Conservation (phyloP, 2,797 vertebrate species). For the Mus minutoides region DNA sequence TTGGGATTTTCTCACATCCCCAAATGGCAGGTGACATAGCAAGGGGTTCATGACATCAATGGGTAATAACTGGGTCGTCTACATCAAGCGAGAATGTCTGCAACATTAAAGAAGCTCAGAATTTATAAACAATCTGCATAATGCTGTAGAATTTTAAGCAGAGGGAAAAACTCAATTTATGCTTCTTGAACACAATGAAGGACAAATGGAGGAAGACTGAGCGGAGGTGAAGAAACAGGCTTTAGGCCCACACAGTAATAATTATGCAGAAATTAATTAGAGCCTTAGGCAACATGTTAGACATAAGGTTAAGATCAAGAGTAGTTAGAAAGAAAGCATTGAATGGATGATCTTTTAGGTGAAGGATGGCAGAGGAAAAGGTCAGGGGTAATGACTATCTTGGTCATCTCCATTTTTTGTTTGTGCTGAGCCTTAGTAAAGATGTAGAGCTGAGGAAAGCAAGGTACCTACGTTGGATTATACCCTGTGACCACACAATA, state of each 20-base stretch:
- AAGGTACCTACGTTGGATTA: not conserved
- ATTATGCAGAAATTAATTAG: slow-evolving; percentile 62
- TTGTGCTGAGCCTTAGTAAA: not conserved
- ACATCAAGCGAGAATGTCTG: not conserved
- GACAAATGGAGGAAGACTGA: slow-evolving; percentile 1
- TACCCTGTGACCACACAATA: not conserved
- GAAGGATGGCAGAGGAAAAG: slow-evolving; percentile 16
- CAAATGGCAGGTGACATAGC: not conserved
- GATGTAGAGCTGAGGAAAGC: not conserved
- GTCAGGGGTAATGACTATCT: not conserved
- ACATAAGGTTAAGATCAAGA: not conserved
- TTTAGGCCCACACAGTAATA: not conserved
- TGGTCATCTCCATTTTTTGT: not conserved
- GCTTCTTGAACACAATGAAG: slow-evolving; percentile 33
- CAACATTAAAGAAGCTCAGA: not conserved
- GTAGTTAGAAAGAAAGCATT: not conserved
- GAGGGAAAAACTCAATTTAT: slow-evolving; percentile 8
- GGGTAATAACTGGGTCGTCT: not conserved
- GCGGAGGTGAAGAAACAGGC: not conserved
- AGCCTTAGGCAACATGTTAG: slow-evolving; percentile 55
- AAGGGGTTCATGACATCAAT: not conserved
- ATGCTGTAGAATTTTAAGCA: slow-evolving; percentile 36
- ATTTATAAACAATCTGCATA: slow-evolving; percentile 9
- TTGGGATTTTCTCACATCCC: not conserved
- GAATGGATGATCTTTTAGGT: slow-evolving; percentile 5